Base-by-base conservation (phyloP, 2,797 vertebrate genomes). In the Eremophila alpestris region DNA sequence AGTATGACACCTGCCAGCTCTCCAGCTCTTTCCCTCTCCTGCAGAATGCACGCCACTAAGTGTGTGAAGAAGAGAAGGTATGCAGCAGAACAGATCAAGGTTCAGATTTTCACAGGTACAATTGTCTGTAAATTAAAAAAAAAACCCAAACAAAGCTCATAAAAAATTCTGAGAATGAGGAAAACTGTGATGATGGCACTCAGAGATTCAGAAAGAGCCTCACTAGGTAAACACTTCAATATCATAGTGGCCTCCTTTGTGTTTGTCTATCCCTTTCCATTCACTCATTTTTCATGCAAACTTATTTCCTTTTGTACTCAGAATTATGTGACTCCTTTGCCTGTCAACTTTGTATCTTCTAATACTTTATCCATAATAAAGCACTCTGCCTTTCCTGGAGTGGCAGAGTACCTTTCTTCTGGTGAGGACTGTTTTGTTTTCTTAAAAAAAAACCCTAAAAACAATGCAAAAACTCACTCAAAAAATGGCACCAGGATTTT, bases 111-210 rank as follows among this genome's bases (percentile, higher is more conserved):
- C 60, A 45, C 32, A 55, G 41, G 41, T 64, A 34, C 18, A 73
- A n/a, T 68, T 48, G 19, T 22, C 24, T 78, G 41, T 45, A 38
- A 46, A 32, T 48, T 70, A 70, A 75, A 80, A 83, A 59, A 60
- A 29, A 11, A 5, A 2, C 5, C 19, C n/a, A 56, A 49, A 67
- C 3, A 34, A 55, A 54, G 7, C 22, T 11, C 38, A 56, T 16
- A 23, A 94, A 87, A 95, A 80, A 93, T 92, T 43, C 54, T 1
- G 19, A 83, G 96, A 94, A 96, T 84, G 94, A 94, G 84, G 79
- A 95, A 91, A 92, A 86, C 16, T 1, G 2, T 10, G 43, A 71
- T 93, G 90, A 93, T 93, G 85, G 79, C 69, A 95, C 65, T 87
- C 92, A 76, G 68, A 80, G 92, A 86, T 89, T 77, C 75, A 93